Evolutionary conservation across 2,888 invertebrate species (phyloP).

Genomic region (Pocota personata): DNA sequence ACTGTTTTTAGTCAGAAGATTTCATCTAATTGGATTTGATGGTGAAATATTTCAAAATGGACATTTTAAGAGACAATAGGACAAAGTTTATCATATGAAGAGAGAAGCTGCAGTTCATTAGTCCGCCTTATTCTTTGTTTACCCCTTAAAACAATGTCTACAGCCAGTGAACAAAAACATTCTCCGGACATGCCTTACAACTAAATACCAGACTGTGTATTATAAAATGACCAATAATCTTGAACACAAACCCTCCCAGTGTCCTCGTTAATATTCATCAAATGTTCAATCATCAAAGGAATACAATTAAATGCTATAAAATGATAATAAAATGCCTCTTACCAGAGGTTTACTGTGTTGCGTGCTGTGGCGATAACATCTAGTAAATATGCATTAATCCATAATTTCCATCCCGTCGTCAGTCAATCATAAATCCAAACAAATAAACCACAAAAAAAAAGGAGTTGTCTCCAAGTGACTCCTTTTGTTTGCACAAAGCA

Average conservation of each 20-base stretch:
- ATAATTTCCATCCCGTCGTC: constrained; percentile 34
- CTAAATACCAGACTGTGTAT: background rate
- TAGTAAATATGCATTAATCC: constrained; percentile 45
- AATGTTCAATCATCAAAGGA: constrained; percentile 19
- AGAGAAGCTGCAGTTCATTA: background rate
- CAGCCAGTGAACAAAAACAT: background rate
- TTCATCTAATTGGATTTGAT: background rate
- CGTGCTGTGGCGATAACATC: constrained; percentile 43
- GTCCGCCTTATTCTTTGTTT: background rate
- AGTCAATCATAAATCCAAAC: constrained; percentile 46
- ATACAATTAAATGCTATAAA: constrained; percentile 12
- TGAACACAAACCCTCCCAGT: background rate
- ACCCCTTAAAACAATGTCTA: background rate
- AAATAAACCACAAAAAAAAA: constrained; percentile 31
- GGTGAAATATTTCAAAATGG: background rate
- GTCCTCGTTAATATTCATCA: constrained; percentile 7
- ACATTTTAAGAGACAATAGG: too few relatives aligned
- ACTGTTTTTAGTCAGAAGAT: background rate
- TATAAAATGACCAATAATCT: background rate
- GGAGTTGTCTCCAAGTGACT: constrained; percentile 32
- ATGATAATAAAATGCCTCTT: constrained; percentile 39
- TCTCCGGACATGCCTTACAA: background rate
- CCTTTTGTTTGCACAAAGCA: constrained; percentile 23
- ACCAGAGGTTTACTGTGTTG: constrained; percentile 29
- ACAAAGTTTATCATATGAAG: too few relatives aligned